Conservation (phyloP, 2,797 vertebrate species). For the Mus minutoides region DNA sequence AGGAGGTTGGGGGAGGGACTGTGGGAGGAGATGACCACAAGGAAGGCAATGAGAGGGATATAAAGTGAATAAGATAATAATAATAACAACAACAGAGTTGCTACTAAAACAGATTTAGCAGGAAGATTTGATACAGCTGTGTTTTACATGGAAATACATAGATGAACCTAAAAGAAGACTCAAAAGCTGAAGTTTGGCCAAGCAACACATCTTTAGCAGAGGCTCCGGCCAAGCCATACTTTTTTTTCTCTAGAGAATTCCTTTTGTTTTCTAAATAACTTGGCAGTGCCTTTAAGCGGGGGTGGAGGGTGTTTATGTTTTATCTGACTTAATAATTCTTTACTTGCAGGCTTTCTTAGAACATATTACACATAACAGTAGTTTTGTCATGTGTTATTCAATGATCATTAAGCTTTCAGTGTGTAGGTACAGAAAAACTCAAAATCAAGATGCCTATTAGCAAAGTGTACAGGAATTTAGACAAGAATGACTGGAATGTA, state of each 20-base stretch:
- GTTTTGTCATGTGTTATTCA: background rate
- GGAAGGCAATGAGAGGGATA: background rate
- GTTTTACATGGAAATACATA: background rate
- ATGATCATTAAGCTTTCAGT: background rate
- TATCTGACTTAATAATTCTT: constrained; percentile 17
- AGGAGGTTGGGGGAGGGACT: background rate
- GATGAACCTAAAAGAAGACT: background rate
- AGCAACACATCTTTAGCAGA: background rate
- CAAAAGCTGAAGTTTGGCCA: background rate
- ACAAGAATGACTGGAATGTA: constrained; percentile 12
- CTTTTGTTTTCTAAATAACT: constrained; percentile 49
- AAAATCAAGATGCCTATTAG: background rate
- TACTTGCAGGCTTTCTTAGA: background rate
- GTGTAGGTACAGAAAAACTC: background rate
- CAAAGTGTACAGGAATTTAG: constrained; percentile 11
- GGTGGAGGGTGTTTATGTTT: background rate
- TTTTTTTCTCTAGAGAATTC: constrained; percentile 25
- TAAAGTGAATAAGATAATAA: background rate
- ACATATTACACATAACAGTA: background rate
- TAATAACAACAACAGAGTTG: too few species aligned
- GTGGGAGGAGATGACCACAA: background rate
- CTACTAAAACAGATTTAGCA: background rate
- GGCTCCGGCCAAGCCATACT: background rate
- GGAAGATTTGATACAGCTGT: background rate
- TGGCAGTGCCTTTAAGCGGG: background rate